phyloP scores from a whole-genome alignment of 2,797 vertebrate genomes.

The Borostomias antarcticus region DNA sequence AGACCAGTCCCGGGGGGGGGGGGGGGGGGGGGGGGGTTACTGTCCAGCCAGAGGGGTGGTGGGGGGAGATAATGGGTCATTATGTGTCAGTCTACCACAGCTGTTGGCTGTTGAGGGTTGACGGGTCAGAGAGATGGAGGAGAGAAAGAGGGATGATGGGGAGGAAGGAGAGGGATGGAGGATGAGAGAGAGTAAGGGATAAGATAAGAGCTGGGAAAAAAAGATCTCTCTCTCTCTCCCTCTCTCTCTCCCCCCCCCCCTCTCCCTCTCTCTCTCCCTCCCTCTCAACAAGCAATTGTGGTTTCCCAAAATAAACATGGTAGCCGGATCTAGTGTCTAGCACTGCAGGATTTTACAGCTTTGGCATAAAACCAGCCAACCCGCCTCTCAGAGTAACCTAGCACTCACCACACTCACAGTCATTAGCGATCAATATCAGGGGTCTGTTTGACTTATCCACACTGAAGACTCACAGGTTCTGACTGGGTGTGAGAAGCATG shows the following conservation, averaged over 20 bases:
- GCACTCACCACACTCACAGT: background rate
- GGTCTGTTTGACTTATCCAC: background rate
- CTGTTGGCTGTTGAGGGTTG: too few relatives aligned
- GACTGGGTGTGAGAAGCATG: background rate
- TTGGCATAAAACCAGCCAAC: background rate
- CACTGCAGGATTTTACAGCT: background rate
- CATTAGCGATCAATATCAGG: background rate
- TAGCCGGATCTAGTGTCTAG: background rate
- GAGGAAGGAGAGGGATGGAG: background rate
- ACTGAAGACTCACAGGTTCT: background rate
- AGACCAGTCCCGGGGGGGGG: too few relatives aligned
- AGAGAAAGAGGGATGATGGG: background rate
- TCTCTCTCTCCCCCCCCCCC: background rate
- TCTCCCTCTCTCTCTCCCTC: background rate
- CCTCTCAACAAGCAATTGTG: too few relatives aligned
- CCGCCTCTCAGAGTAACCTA: background rate
- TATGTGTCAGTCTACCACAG: too few relatives aligned
- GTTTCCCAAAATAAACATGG: constrained; percentile 2
- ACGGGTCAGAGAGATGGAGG: too few relatives aligned
- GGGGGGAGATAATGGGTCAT: too few relatives aligned
- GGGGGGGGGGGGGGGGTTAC: too few relatives aligned
- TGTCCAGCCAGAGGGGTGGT: too few relatives aligned
- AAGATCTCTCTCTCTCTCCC: background rate
- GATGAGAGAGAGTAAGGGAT: background rate
- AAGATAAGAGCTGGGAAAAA: too few relatives aligned